A percentile compares a stretch with the other conserved stretches of the same genome.
These are phyloP conservation scores for Piaya cayana DNA, from an alignment of 2,113 vertebrate genomes.

Conservation along the genomic window DNA sequence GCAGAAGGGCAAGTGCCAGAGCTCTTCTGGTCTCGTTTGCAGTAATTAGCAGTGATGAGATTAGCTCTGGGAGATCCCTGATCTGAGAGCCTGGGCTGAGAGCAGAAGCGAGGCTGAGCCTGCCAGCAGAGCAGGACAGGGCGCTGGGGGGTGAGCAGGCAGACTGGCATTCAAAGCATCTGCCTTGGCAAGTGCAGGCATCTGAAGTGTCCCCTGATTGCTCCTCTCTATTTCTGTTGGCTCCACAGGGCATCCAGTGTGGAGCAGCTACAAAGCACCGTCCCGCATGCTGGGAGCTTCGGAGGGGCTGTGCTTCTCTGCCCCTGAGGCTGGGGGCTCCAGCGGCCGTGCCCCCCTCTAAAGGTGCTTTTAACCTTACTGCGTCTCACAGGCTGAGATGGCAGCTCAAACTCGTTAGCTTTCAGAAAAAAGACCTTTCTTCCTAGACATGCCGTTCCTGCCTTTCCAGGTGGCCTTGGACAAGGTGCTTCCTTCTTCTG, in stretches of 20 bases:
- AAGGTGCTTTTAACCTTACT: neutral
- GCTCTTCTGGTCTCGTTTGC: conserved; percentile 33
- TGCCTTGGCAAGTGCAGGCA: neutral
- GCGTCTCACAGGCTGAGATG: neutral
- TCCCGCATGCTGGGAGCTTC: neutral
- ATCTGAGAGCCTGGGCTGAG: neutral
- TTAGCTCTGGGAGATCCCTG: conserved; percentile 49
- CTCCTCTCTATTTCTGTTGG: neutral
- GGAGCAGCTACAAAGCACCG: neutral
- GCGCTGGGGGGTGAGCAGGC: neutral
- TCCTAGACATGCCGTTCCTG: neutral
- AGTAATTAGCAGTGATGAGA: conserved; percentile 58
- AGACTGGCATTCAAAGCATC: neutral
- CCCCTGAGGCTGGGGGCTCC: neutral
- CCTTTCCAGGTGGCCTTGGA: neutral
- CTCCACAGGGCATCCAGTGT: neutral
- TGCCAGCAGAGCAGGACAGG: conserved; percentile 3
- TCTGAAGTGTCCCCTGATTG: neutral
- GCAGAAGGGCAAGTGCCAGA: conserved; percentile 49
- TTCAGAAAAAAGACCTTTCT: neutral
- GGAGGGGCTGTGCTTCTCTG: neutral
- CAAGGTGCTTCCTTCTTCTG: neutral
- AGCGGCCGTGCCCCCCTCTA: neutral
- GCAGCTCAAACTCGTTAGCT: neutral
- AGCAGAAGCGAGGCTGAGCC: neutral